Evolutionary conservation across 1,140 invertebrate genomes (phyloP), one percentile per base, ranked within the genome.

Genomic region (Cyclargus thomasi): DNA sequence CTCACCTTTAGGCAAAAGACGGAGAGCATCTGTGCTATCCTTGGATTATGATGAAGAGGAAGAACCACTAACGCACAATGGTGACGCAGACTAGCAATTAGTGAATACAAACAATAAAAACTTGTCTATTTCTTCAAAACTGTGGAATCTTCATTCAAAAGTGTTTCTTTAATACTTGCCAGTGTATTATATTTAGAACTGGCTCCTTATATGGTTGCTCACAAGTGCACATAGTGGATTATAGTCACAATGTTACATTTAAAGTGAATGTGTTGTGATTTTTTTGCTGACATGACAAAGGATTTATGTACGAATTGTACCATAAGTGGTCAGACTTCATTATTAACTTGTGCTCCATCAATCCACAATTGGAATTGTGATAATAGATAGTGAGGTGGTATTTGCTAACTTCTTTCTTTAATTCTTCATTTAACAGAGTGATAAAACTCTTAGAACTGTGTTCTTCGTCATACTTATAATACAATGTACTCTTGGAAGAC

Each of bases 21-120:
- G 94, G 69, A 90, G 95, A 71, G 93, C 93, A 53, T 94, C 93
- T 17, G 93, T 95, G 6, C 90, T 95, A 39, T 94, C 94, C 67
- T 90, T 95, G 20, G 94, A 95, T 82, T 94, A 94, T 82, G 94
- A 94, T 76, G 94, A 95, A 68, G 94, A 93, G 18, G 93, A 94
- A 39, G 88, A 91, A 22, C 83, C 90, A 0, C 83, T 91, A 55
- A 87, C 88, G 16, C 76, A 87, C 67, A 91, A 91, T 72, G 90
- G 90, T 22, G 89, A 90, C 67, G 86, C 82, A 7, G 85, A 90
- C 75, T 91, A 91, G 80, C 68, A 55, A 10, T 47, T 35, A 16
- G 23, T 29, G 21, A 14, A 23, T 53, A 57, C 53, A 65, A 57
- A 8, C 55, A 59, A n/a, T 53, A n/a, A 55, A 59, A 59, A 20